Percentiles rank a stretch among this genome's conserved stretches.
Evolutionary conservation across 1,140 invertebrate genomes (phyloP).

Genomic region (Acromyrmex charruanus): DNA sequence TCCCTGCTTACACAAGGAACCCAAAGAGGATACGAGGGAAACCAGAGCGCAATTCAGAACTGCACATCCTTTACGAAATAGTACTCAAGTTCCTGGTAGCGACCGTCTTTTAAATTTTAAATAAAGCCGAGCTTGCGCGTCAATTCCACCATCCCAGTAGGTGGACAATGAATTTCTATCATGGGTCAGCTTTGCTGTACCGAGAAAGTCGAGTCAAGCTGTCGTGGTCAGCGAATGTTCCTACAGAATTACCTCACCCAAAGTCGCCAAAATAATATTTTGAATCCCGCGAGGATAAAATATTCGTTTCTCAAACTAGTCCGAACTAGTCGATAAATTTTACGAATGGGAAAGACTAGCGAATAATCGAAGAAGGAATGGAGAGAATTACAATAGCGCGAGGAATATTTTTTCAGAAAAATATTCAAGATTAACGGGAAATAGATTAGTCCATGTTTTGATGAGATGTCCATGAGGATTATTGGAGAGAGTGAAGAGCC

Average conservation of each 20-base stretch:
- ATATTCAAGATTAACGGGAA: neutral
- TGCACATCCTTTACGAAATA: constrained; percentile 17
- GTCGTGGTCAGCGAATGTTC: neutral
- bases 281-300: constrained; percentile 1
- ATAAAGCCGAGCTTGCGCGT: constrained; percentile 23
- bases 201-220: constrained; percentile 2
- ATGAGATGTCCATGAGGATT: neutral
- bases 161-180: constrained; percentile 48
- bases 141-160: neutral
- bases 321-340: constrained; percentile 39
- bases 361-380: neutral
- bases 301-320: constrained; percentile 44
- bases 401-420: too few species aligned
- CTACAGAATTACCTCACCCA: constrained; percentile 10
- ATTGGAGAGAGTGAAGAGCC: neutral
- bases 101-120: constrained; percentile 66
- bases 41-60: neutral
- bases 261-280: constrained; percentile 40
- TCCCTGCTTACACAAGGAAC: neutral
- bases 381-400: neutral
- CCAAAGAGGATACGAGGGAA: neutral
- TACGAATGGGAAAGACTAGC: neutral
- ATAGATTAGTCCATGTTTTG: neutral
- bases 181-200: neutral
- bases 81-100: neutral